Percentiles rank a stretch among this genome's conserved stretches.
Evolutionary conservation across 2,113 vertebrate genomes (phyloP).

Genomic region (Actinemys pallida): DNA sequence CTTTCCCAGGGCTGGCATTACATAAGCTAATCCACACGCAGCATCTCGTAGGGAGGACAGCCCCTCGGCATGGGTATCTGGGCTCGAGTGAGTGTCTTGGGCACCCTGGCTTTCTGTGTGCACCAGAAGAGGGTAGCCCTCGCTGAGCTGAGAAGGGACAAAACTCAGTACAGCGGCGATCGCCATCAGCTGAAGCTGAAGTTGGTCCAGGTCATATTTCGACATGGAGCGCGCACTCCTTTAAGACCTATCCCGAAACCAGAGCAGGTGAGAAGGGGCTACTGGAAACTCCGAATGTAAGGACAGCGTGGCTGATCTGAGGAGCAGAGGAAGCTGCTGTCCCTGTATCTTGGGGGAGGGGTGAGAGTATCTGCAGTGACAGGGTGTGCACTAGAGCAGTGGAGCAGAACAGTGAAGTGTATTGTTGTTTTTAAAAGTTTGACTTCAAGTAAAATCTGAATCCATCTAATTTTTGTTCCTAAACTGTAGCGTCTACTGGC

Average conservation of each 20-base stretch:
- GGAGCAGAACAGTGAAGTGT: neutral
- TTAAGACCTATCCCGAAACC: conserved; percentile 85
- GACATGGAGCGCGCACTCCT: conserved; percentile 92
- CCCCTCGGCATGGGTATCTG: conserved; percentile 72
- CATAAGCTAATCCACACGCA: neutral
- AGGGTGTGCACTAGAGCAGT: neutral
- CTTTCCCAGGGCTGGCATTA: too few relatives aligned
- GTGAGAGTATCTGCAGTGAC: neutral
- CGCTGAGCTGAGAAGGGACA: neutral
- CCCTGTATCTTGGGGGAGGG: neutral
- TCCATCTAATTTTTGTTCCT: neutral
- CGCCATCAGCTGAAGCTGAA: conserved; percentile 79
- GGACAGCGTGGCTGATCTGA: neutral
- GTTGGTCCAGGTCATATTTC: conserved; percentile 90
- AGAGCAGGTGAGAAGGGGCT: conserved; percentile 79
- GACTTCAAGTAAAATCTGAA: neutral
- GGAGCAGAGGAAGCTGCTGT: neutral
- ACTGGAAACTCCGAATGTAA: too few relatives aligned
- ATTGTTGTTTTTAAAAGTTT: neutral
- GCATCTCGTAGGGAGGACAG: neutral
- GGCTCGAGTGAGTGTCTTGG: conserved; percentile 72
- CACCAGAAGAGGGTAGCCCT: conserved; percentile 65
- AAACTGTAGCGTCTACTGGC: neutral
- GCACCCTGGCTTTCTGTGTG: conserved; percentile 77
- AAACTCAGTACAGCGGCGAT: neutral